phyloP scores from a whole-genome alignment of 92 coral and sea anemone species.

The Paragorgia papillata region DNA sequence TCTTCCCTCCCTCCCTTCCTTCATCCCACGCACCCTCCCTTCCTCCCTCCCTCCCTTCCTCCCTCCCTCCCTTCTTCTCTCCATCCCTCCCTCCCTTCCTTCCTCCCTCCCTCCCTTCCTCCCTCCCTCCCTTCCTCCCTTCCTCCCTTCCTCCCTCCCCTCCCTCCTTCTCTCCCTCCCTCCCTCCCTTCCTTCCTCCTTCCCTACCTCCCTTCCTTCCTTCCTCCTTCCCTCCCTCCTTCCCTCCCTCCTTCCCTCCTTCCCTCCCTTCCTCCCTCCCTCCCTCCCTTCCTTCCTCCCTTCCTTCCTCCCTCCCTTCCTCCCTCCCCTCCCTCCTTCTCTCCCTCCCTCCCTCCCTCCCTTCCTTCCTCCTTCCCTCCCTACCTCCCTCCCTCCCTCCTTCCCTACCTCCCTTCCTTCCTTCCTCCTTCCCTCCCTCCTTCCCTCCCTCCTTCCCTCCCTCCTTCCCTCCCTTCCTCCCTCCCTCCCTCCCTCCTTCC shows the following conservation, averaged over 20 bases:
- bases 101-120: not conserved
- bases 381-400: no score
- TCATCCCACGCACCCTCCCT: not conserved
- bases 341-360: not conserved
- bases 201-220: no score
- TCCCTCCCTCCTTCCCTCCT: not conserved
- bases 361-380: constrained; percentile 52
- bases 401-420: constrained; percentile 57
- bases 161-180: not conserved
- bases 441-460: not conserved
- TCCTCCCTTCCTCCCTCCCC: not conserved
- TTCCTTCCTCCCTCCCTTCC: not conserved
- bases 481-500: constrained; percentile 16
- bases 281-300: not conserved
- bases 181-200: not conserved
- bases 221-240: not conserved
- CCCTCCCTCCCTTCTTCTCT: not conserved
- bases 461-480: constrained; percentile 43
- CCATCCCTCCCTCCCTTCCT: not conserved
- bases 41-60: not conserved
- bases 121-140: not conserved
- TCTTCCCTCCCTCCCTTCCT: not conserved
- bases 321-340: not conserved
- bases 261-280: not conserved
- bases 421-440: not conserved